Conservation (phyloP, 2,888 invertebrate species). For the Eurois occulta region DNA sequence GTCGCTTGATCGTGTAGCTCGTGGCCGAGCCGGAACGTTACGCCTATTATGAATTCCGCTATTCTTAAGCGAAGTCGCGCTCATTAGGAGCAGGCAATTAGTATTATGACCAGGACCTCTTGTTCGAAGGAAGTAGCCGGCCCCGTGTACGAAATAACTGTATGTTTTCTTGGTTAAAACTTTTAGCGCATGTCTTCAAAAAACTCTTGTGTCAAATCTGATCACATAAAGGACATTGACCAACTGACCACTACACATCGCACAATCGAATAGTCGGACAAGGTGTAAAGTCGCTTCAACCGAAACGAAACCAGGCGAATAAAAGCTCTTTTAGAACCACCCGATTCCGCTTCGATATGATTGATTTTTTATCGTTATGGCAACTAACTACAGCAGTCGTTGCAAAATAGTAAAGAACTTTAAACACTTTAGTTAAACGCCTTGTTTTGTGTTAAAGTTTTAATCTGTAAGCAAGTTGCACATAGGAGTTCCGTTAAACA, state of each 20-base stretch:
- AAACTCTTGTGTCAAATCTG: background rate
- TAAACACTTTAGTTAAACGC: background rate
- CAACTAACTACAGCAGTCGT: background rate
- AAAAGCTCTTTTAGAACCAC: background rate
- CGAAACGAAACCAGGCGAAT: background rate
- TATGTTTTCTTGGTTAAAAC: constrained; percentile 20
- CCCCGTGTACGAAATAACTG: background rate
- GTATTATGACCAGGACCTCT: constrained; percentile 55
- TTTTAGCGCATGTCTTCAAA: background rate
- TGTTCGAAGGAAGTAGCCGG: constrained; percentile 28
- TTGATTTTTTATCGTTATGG: no score
- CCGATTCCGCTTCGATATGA: no score
- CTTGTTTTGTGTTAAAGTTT: background rate
- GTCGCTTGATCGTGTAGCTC: background rate
- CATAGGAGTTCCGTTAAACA: no score
- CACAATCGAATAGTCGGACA: background rate
- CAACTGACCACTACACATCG: background rate
- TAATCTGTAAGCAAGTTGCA: no score
- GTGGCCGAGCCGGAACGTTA: constrained; percentile 10
- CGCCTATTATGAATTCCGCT: constrained; percentile 22
- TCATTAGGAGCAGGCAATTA: constrained; percentile 60
- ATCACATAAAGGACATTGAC: background rate
- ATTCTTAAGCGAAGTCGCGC: constrained; percentile 35
- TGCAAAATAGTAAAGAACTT: background rate
- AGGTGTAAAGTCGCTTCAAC: background rate